A percentile compares a stretch with the other conserved stretches of the same genome.
Evolutionary conservation across 2,888 invertebrate species (phyloP).

Genomic region (Cryptocephalus primarius): DNA sequence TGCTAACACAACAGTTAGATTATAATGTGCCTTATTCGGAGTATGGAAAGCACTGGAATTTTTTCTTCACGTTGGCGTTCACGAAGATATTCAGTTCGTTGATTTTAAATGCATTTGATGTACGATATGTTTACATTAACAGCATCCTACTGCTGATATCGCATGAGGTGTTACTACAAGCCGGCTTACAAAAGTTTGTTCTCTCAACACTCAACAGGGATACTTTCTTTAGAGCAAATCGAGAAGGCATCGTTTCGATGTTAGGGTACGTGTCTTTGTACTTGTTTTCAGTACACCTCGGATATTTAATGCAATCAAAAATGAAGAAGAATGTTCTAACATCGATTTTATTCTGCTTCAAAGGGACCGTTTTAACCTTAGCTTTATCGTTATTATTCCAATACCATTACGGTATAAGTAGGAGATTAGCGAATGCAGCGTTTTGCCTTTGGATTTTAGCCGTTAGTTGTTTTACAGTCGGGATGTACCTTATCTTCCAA

Average conservation of each 20-base stretch:
- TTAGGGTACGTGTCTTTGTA: constrained; percentile 80
- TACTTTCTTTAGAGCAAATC: constrained; percentile 67
- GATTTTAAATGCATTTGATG: constrained; percentile 44
- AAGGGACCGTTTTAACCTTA: constrained; percentile 6
- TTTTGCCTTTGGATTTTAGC: constrained; percentile 71
- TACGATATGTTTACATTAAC: constrained; percentile 42
- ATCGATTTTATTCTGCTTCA: constrained; percentile 2
- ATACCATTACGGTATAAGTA: constrained; percentile 50
- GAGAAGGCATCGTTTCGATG: constrained; percentile 81
- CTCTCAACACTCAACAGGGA: constrained; percentile 47
- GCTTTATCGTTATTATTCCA: constrained; percentile 33
- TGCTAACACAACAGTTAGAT: constrained; percentile 50
- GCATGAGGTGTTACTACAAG: constrained; percentile 56
- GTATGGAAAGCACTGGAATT: constrained; percentile 98
- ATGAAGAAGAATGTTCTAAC: constrained; percentile 5
- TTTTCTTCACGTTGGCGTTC: constrained; percentile 85
- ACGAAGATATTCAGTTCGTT: constrained; percentile 64
- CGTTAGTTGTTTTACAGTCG: constrained; percentile 45
- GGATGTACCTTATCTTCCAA: constrained; percentile 42
- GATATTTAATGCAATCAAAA: constrained; percentile 40
- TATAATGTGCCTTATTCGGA: constrained; percentile 87
- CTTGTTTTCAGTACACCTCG: constrained; percentile 59
- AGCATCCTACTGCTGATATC: constrained; percentile 45
- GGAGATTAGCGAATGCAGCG: constrained; percentile 73
- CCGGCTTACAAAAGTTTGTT: constrained; percentile 58